Conservation (phyloP, 2,113 vertebrate species). For the Cercocebus atys region DNA sequence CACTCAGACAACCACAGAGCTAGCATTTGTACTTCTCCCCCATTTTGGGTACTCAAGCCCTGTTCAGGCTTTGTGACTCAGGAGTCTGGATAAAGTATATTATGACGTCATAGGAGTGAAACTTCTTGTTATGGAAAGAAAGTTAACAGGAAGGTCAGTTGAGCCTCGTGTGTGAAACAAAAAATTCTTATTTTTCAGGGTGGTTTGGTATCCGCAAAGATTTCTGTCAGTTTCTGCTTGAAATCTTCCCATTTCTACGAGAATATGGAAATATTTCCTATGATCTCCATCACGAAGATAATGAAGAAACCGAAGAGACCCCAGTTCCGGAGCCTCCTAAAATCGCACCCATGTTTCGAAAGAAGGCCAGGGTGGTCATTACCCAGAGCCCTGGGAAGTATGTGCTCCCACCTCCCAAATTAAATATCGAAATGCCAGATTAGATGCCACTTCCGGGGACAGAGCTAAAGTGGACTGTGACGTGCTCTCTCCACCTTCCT, state of each 20-base stretch:
- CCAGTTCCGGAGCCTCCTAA: conserved; percentile 94
- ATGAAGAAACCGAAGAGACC: conserved; percentile 91
- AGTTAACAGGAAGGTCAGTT: not conserved
- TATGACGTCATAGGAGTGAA: not conserved
- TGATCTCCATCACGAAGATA: conserved; percentile 95
- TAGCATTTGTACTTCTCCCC: not conserved
- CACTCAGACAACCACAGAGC: not conserved
- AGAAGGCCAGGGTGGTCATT: conserved; percentile 97
- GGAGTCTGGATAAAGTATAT: not conserved
- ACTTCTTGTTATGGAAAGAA: not conserved
- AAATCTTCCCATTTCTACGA: conserved; percentile 96
- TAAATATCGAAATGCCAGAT: conserved; percentile 98
- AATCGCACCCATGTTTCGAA: conserved; percentile 96
- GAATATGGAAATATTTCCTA: conserved; percentile 99
- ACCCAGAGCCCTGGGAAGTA: conserved; percentile 98
- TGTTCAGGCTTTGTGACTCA: not conserved
- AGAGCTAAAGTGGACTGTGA: not conserved
- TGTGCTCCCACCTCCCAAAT: conserved; percentile 94
- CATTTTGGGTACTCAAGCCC: not conserved
- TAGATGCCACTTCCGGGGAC: conserved; percentile 75
- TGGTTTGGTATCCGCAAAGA: conserved; percentile 99
- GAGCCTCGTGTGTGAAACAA: not conserved
- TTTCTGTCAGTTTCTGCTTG: conserved; percentile 98
- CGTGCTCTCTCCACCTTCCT: not conserved
- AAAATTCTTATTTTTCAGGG: conserved; percentile 86